Base-by-base conservation (phyloP, 2,888 invertebrate genomes). In the Polymixis lichenea region DNA sequence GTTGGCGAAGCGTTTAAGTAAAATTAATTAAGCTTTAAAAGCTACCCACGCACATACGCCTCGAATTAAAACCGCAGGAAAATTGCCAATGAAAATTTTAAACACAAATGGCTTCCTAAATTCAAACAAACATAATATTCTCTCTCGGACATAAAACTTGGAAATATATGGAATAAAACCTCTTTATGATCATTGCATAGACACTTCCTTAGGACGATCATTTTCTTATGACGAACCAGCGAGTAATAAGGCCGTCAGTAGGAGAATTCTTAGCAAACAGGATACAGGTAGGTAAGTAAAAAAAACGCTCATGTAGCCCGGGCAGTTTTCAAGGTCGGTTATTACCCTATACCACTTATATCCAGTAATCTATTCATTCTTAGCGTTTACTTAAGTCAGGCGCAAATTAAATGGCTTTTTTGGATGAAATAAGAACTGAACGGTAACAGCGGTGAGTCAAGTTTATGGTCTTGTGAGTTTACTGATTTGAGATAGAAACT, bases 241-340 rank as follows among this genome's bases (percentile, higher is more conserved):
- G 58, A 67, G 65, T 69, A 72, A 76, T 72, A 77, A 49, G 28
- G 81, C 76, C 79, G 80, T 85, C 85, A 83, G 72, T 68, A 51
- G 75, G 82, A 80, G 68, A 38, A 38, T 38, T 81, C 70, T 65
- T 72, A 72, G 51, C 68, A 79, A 84, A 88, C 84, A 83, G 83
- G 86, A 86, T 82, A 78, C 58, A 60, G 51, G 69, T 76, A 69
- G 64, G n/a, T 46, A 82, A 78, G 84, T 82, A 80, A 77, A 68
- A 70, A 82, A 81, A 70, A 56, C 70, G 71, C 73, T 78, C 70
- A 74, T 85, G 80, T 69, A 65, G 75, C 68, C 43, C 53, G n/a
- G 58, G 80, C 73, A 68, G 76, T 62, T 79, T 43, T 60, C 90
- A 91, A 92, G 91, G 92, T 75, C 91, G 91, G 87, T 86, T 87